These are phyloP conservation scores for Drosophila burlai DNA, from an alignment of 1,140 invertebrate genomes.

Conservation along the genomic window DNA sequence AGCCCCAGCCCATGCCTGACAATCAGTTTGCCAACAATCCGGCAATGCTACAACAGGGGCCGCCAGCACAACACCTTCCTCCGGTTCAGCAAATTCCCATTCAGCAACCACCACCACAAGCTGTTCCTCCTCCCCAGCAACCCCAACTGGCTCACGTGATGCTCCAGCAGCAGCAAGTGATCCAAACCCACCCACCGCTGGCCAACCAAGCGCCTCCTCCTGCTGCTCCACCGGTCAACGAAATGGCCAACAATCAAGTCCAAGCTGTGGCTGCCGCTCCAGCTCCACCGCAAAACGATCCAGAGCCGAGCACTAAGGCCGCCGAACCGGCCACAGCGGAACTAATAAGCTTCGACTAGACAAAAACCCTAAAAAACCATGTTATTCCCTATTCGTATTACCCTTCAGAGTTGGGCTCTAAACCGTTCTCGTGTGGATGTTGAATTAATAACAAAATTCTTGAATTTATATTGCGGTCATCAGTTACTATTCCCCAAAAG, in stretches of 20 bases:
- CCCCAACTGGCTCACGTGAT: constrained; percentile 77
- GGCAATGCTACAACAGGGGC: not conserved
- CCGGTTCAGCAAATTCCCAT: constrained; percentile 51
- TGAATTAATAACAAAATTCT: constrained; percentile 12
- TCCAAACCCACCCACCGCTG: constrained; percentile 70
- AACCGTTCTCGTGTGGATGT: constrained; percentile 32
- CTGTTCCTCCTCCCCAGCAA: constrained; percentile 52
- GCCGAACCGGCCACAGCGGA: constrained; percentile 88
- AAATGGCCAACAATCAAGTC: constrained; percentile 58
- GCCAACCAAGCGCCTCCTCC: constrained; percentile 46
- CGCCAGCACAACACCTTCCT: constrained; percentile 46
- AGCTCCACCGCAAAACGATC: constrained; percentile 84
- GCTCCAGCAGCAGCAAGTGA: constrained; percentile 80
- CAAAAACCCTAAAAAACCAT: not conserved
- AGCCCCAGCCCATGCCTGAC: constrained; percentile 22
- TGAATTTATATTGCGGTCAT: constrained; percentile 33
- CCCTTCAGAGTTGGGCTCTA: constrained; percentile 14
- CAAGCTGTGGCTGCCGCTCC: constrained; percentile 71
- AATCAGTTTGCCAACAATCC: constrained; percentile 39
- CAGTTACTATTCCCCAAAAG: constrained; percentile 29
- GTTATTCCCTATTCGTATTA: constrained; percentile 19
- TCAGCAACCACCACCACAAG: constrained; percentile 45
- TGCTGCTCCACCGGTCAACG: constrained; percentile 64
- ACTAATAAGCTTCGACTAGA: constrained; percentile 90
- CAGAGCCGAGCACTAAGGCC: constrained; percentile 69